A percentile compares a stretch with the other conserved stretches of the same genome.
Conservation (phyloP, 2,888 invertebrate genomes). For the Yponomeuta sedellus region DNA sequence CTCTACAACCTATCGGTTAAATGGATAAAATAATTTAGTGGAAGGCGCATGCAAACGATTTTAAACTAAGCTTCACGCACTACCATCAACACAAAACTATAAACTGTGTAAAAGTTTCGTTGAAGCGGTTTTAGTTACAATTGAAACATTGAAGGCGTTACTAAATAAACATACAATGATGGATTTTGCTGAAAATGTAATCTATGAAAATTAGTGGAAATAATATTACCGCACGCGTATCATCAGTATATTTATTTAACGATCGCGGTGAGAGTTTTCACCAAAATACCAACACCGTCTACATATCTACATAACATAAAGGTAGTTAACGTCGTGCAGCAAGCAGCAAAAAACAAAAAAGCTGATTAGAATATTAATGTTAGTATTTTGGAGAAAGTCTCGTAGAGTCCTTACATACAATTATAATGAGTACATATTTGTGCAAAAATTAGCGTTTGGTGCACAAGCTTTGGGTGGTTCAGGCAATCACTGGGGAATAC, state of each 20-base stretch:
- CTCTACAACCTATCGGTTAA: slow-evolving; percentile 63
- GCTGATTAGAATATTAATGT: slow-evolving; percentile 50
- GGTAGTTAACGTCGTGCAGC: slow-evolving; percentile 44
- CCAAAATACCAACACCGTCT: slow-evolving; percentile 76
- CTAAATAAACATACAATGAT: slow-evolving; percentile 17
- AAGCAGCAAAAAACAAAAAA: slow-evolving; percentile 39
- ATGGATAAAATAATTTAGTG: slow-evolving; percentile 64
- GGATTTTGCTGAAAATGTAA: not conserved
- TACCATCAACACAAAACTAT: slow-evolving; percentile 23
- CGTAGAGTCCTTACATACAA: slow-evolving; percentile 30
- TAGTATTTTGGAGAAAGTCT: slow-evolving; percentile 73
- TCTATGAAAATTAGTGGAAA: not conserved
- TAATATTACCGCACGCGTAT: not conserved
- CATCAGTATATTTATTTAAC: slow-evolving; percentile 55
- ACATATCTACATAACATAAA: slow-evolving; percentile 29
- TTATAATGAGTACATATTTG: not conserved
- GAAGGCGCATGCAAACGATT: slow-evolving; percentile 58
- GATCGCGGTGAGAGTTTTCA: slow-evolving; percentile 51
- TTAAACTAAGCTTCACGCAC: slow-evolving; percentile 64
- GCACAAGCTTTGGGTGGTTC: slow-evolving; percentile 54
- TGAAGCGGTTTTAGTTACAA: slow-evolving; percentile 40
- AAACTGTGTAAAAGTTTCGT: slow-evolving; percentile 56
- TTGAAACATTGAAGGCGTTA: slow-evolving; percentile 3
- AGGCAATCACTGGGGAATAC: slow-evolving; percentile 33
- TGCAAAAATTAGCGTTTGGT: slow-evolving; percentile 26